Evolutionary conservation across 2,113 vertebrate genomes (phyloP).

Genomic region (Oryzias javanicus): DNA sequence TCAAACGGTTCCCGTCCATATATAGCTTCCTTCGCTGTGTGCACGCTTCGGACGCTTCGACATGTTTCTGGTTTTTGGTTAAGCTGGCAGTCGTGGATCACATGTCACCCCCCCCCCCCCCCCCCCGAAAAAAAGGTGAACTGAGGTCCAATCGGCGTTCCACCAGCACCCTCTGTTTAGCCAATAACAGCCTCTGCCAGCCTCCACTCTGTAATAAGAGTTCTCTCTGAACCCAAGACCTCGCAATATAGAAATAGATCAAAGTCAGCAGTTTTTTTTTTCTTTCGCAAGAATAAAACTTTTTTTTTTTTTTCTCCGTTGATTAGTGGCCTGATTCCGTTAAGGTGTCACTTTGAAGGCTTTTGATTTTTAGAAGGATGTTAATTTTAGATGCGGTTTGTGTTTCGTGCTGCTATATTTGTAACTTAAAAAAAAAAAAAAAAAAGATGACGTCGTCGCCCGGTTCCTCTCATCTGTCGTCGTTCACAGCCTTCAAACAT

Average conservation of each 20-base stretch:
- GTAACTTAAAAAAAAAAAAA: constrained; percentile 37
- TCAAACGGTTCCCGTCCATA: constrained; percentile 14
- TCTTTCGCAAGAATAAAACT: constrained; percentile 25
- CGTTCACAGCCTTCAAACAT: constrained; percentile 7
- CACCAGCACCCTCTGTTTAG: constrained; percentile 59
- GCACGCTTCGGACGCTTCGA: background rate
- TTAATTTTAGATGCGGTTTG: constrained; percentile 56
- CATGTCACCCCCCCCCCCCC: too few relatives aligned
- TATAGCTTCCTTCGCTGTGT: constrained; percentile 14
- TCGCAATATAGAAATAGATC: constrained; percentile 52
- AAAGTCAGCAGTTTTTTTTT: constrained; percentile 31
- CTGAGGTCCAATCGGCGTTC: constrained; percentile 40
- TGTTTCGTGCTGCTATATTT: constrained; percentile 60
- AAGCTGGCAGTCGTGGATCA: constrained; percentile 27
- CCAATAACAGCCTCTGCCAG: constrained; percentile 55
- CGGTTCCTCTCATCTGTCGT: constrained; percentile 32
- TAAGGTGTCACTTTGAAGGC: constrained; percentile 42
- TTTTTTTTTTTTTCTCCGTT: constrained; percentile 30
- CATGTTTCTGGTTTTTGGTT: constrained; percentile 8
- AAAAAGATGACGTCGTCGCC: constrained; percentile 40
- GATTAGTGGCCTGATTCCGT: constrained; percentile 43
- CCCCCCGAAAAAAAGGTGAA: constrained; percentile 42
- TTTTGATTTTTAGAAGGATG: constrained; percentile 23
- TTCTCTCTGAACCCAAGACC: constrained; percentile 49
- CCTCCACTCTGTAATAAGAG: constrained; percentile 62